These are phyloP conservation scores for Austrofundulus limnaeus DNA, from an alignment of 2,113 vertebrate genomes.

Conservation along the genomic window DNA sequence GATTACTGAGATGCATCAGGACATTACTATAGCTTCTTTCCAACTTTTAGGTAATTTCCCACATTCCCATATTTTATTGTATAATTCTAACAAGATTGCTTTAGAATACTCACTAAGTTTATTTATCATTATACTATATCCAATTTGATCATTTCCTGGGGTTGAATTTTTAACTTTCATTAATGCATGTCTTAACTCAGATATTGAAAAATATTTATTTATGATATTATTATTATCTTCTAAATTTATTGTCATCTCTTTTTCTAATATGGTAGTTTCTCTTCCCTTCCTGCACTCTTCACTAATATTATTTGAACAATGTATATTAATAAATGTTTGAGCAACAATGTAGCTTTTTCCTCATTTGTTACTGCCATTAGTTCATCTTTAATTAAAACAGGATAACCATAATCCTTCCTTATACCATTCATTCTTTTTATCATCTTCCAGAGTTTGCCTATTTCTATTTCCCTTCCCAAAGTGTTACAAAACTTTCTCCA, in stretches of 20 bases:
- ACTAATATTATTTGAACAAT: neutral
- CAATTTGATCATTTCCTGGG: neutral
- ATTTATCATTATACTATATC: neutral
- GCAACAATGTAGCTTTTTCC: neutral
- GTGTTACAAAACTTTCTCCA: neutral
- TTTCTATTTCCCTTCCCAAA: neutral
- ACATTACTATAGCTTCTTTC: neutral
- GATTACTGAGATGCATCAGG: neutral
- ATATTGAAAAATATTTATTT: neutral
- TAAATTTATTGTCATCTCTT: neutral
- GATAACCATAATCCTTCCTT: neutral
- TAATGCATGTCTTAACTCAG: neutral
- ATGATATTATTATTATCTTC: neutral
- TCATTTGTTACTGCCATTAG: neutral
- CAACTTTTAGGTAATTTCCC: neutral
- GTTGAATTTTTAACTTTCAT: neutral
- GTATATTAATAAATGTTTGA: neutral
- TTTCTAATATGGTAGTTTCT: neutral
- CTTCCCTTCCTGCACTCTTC: neutral
- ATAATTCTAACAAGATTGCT: neutral
- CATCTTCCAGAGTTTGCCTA: neutral
- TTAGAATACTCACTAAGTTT: neutral
- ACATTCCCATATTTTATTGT: neutral
- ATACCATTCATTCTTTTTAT: neutral
- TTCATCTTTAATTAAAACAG: neutral